Base-by-base conservation (phyloP, 1,140 invertebrate genomes). In the Mesaphorura yosii region DNA sequence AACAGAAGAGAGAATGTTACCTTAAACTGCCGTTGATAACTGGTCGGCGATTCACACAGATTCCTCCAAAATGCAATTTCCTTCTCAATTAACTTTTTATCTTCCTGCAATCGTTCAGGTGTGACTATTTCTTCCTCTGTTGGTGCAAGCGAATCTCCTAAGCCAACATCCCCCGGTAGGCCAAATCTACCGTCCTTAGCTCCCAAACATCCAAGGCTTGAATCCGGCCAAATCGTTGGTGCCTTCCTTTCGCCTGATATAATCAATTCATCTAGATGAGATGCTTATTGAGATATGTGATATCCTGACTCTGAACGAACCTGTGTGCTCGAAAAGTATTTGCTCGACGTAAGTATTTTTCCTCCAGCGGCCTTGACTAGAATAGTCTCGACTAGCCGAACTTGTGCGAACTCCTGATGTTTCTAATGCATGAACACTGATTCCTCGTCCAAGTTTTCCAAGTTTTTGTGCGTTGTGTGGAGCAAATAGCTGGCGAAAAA, bases 121-220 rank as follows among this genome's bases (percentile, higher is more conserved):
- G 65, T 38, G 1, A 59, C 39, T 22, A 53, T 57, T 12, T 49
- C 22, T 39, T 56, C 42, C 28, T 26, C 17, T 22, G 19, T 48
- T 23, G 52, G 5, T 12, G 28, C n/a, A 15, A 60, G 19, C 20
- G 41, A 19, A n/a, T 60, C 52, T 2, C 76, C 75, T n/a, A 78
- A 73, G 1, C 82, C 83, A 0, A 79, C 71, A 38, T 74, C 75
- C 42, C 83, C 81, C 34, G 82, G 83, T 34, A 86, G 67, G 55
- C 78, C 80, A 66, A 85, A 80, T 38, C 82, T 70, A 56, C 77
- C 77, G 41, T 82, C 80, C 44, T 72, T 67, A 0, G 77, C 75
- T 27, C 76, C 76, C 23, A 84, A 41, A 31, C 54, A 54, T 2
- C 60, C 60, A 15, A 63, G 26, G 53, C 55, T 57, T 28, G 54